Conservation (phyloP, 2,888 invertebrate species). For the Polydesmus complanatus region DNA sequence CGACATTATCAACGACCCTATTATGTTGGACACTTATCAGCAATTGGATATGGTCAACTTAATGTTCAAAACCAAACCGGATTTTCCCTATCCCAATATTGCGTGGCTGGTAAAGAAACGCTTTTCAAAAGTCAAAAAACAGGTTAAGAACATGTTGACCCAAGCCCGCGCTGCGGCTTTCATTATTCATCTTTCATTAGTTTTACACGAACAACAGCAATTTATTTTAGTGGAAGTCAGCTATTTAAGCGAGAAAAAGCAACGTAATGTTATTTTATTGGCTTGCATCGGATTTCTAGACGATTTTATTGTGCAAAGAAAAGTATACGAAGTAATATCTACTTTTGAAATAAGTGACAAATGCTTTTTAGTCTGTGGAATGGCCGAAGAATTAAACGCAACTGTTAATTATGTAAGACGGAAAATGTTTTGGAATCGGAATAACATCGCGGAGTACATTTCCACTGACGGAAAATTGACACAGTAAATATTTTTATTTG, state of each 20-base stretch:
- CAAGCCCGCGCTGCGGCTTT: not conserved
- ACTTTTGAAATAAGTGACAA: not conserved
- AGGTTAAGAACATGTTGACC: not conserved
- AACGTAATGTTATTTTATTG: too few species aligned
- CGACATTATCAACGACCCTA: not conserved
- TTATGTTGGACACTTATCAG: not conserved
- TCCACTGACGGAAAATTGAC: too few species aligned
- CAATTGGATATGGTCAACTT: not conserved
- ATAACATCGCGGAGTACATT: too few species aligned
- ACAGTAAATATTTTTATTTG: too few species aligned
- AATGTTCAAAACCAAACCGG: not conserved
- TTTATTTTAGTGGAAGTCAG: not conserved
- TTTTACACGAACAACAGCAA: not conserved
- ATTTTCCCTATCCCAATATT: not conserved
- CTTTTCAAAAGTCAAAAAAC: not conserved
- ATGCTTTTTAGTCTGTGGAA: not conserved
- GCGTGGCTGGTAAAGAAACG: not conserved
- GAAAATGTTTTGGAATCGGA: too few species aligned
- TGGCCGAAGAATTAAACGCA: not conserved
- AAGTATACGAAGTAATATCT: not conserved
- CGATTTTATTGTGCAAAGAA: not conserved
- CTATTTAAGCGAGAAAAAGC: not conserved
- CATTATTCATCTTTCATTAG: not conserved
- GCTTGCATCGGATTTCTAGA: too few species aligned
- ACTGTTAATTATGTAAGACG: not conserved